These are phyloP conservation scores for Rotaria socialis DNA, from an alignment of 2,888 invertebrate genomes.

Conservation along the genomic window DNA sequence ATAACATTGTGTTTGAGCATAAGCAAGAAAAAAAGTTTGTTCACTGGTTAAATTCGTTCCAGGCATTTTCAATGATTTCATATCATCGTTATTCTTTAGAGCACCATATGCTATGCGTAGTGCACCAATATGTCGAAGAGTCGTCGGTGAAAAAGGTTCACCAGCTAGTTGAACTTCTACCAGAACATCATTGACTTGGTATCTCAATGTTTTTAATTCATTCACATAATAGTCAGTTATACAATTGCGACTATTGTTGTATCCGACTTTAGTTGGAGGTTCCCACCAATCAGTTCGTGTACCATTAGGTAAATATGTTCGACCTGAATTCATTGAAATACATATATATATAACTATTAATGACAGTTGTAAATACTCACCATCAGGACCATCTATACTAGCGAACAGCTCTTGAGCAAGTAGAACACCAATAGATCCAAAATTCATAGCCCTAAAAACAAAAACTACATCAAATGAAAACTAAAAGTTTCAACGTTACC, in stretches of 20 bases:
- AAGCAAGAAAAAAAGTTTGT: slow-evolving; percentile 64
- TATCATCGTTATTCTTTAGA: neutral
- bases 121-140: slow-evolving; percentile 41
- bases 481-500: neutral
- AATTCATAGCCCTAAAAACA: neutral
- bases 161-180: slow-evolving; percentile 3
- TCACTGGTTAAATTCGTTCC: slow-evolving; percentile 53
- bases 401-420: slow-evolving; percentile 51
- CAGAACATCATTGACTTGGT: slow-evolving; percentile 32
- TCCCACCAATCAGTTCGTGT: slow-evolving; percentile 52
- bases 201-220: neutral
- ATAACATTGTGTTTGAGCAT: slow-evolving; percentile 58
- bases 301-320: slow-evolving; percentile 48
- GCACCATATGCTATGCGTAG: neutral
- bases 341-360: neutral
- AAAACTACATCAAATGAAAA: neutral
- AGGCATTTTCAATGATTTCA: slow-evolving; percentile 43
- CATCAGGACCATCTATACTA: slow-evolving; percentile 52
- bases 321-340: slow-evolving; percentile 27
- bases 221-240: slow-evolving; percentile 50
- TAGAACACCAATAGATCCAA: slow-evolving; percentile 52
- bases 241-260: slow-evolving; percentile 50
- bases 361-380: slow-evolving; percentile 22
- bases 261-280: slow-evolving; percentile 49
- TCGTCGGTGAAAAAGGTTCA: slow-evolving; percentile 42